Evolutionary conservation across 2,797 vertebrate species (phyloP).

Genomic region (Thripadectes ignobilis): DNA sequence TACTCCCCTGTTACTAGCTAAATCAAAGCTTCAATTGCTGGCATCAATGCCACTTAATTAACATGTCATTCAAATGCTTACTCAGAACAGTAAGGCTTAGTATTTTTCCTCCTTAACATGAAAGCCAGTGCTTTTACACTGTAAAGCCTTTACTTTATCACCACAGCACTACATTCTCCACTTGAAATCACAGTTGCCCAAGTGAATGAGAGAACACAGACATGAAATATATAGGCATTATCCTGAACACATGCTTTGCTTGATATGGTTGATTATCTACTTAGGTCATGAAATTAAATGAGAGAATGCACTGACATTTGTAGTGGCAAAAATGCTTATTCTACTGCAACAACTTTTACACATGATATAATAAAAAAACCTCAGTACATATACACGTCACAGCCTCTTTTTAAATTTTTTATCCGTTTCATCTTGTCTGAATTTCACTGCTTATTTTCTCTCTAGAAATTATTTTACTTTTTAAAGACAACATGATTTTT

Average conservation of each 20-base stretch:
- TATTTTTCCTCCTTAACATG: slow-evolving; percentile 71
- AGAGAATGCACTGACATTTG: slow-evolving; percentile 24
- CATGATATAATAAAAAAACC: background rate
- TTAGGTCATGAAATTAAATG: slow-evolving; percentile 69
- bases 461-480: background rate
- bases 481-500: slow-evolving; percentile 21
- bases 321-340: slow-evolving; percentile 34
- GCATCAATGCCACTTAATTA: slow-evolving; percentile 79
- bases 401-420: background rate
- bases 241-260: slow-evolving; percentile 59
- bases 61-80: slow-evolving; percentile 77
- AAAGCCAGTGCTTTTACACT: slow-evolving; percentile 71
- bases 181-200: slow-evolving; percentile 73
- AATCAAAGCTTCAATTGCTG: slow-evolving; percentile 71
- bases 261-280: slow-evolving; percentile 59
- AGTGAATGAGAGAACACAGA: slow-evolving; percentile 64
- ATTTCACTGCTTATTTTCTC: background rate
- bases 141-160: slow-evolving; percentile 76
- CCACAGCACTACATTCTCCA: slow-evolving; percentile 71
- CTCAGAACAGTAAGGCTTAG: slow-evolving; percentile 74
- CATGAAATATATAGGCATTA: slow-evolving; percentile 61
- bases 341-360: background rate
- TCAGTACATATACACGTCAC: background rate
- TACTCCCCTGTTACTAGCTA: slow-evolving; percentile 57
- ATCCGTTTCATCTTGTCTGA: background rate